phyloP scores from a whole-genome alignment of 2,113 vertebrate species.

The Pionites leucogaster region DNA sequence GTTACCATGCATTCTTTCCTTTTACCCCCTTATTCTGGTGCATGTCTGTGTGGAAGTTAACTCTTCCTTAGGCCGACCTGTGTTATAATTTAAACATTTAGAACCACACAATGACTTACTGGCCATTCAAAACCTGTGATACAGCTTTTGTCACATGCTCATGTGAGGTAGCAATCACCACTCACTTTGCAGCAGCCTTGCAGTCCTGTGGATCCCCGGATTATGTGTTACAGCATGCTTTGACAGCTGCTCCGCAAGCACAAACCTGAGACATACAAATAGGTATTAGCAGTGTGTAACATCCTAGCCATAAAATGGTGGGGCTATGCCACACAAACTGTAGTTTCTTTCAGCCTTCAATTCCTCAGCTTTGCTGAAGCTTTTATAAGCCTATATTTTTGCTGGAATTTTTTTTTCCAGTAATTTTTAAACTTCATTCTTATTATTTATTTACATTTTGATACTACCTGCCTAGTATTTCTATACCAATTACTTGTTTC shows the following conservation, averaged over 20 bases:
- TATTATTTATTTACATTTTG: background rate
- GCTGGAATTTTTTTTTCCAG: background rate
- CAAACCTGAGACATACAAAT: background rate
- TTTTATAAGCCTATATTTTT: background rate
- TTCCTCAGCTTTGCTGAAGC: background rate
- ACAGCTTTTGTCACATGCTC: background rate
- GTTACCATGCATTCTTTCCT: background rate
- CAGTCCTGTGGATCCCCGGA: background rate
- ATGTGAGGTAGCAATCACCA: background rate
- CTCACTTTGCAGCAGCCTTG: background rate
- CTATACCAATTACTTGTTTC: background rate
- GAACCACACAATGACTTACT: background rate
- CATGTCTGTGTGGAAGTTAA: background rate
- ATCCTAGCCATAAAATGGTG: background rate
- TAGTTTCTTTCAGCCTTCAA: background rate
- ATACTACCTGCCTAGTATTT: background rate
- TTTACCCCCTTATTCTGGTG: background rate
- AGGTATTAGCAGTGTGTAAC: background rate
- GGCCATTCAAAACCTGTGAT: background rate
- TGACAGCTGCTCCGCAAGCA: background rate
- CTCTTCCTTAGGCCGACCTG: background rate
- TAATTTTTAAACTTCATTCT: background rate
- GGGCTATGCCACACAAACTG: rapidly evolving
- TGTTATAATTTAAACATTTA: background rate
- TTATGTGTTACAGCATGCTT: background rate